Base-by-base conservation (phyloP, 2,797 vertebrate species). In the Morus bassanus region DNA sequence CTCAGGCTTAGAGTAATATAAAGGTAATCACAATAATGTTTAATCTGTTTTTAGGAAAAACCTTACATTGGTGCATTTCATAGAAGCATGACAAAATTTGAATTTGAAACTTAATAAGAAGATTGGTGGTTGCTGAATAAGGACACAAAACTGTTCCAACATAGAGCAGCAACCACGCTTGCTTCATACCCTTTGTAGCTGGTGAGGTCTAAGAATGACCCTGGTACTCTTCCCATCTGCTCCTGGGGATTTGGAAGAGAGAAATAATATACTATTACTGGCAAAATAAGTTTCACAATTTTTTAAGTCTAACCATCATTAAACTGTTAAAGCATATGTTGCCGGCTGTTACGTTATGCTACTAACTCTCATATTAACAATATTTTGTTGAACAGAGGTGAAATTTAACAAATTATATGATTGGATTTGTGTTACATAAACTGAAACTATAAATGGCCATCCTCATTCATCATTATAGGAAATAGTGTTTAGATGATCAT, bases 41-140 rank as follows among this genome's bases (percentile, higher is more conserved):
- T 93, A 83, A 91, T 91, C 78, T 90, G 21, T 25, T 93, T 96
- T 94, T 78, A 85, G 90, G 54, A 77, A 91, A 82, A 95, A 88
- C 3, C 17, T 80, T 81, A 19, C 13, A 6, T 63, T 81, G 70
- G 46, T 3, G 5, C 33, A 56, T 85, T 96, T 84, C 37, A 27
- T 72, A 75, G 63, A 80, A 92, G 46, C 75, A 80, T 64, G 61
- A 92, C 41, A 77, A 51, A 82, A 94, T 93, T 57, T 90, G 46
- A 61, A 39, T 53, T 76, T 23, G 22, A 75, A 93, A 74, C 51
- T 57, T 78, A 86, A 30, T 74, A n/a, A 59, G 33, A 51, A 73
- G 41, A 74, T 22, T 9, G 18, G 18, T 88, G 37, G 6, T 18
- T 87, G 19, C 45, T 93, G 61, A 80, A 68, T 70, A 86, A 56